Conservation (phyloP, 2,888 invertebrate species). For the Vesta saturnalis region DNA sequence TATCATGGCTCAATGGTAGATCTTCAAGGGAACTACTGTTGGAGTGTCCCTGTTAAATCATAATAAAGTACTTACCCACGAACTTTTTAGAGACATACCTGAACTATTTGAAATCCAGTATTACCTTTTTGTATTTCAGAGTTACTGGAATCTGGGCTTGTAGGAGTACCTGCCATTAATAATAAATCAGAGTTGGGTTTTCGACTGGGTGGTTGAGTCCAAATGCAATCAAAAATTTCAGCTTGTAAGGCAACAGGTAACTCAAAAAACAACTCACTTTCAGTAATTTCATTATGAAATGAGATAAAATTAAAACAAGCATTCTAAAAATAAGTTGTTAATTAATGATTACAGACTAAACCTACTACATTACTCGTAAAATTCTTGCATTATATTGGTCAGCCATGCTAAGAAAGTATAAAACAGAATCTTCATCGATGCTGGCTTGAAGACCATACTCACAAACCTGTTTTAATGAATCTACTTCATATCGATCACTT, state of each 20-base stretch:
- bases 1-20: slow-evolving; percentile 52
- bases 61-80: not conserved
- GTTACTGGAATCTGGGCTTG: slow-evolving; percentile 43
- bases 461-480: slow-evolving; percentile 71
- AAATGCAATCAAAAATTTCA: slow-evolving; percentile 66
- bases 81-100: slow-evolving; percentile 22
- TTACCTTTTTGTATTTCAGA: slow-evolving; percentile 43
- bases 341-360: not conserved
- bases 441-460: slow-evolving; percentile 69
- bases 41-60: slow-evolving; percentile 48
- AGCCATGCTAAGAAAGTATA: slow-evolving; percentile 72
- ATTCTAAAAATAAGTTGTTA: slow-evolving; percentile 58
- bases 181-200: slow-evolving; percentile 45
- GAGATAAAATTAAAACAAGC: slow-evolving; percentile 65
- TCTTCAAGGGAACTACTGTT: slow-evolving; percentile 55
- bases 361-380: slow-evolving; percentile 61
- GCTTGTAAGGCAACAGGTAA: slow-evolving; percentile 67
- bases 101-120: slow-evolving; percentile 24
- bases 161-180: slow-evolving; percentile 39
- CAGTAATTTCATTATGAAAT: slow-evolving; percentile 65
- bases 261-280: slow-evolving; percentile 67
- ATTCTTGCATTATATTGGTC: slow-evolving; percentile 72
- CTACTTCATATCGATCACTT: slow-evolving; percentile 71
- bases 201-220: slow-evolving; percentile 49
- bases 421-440: slow-evolving; percentile 71